phyloP scores from a whole-genome alignment of 2,113 vertebrate species.

The Gnathochromis pfefferi region DNA sequence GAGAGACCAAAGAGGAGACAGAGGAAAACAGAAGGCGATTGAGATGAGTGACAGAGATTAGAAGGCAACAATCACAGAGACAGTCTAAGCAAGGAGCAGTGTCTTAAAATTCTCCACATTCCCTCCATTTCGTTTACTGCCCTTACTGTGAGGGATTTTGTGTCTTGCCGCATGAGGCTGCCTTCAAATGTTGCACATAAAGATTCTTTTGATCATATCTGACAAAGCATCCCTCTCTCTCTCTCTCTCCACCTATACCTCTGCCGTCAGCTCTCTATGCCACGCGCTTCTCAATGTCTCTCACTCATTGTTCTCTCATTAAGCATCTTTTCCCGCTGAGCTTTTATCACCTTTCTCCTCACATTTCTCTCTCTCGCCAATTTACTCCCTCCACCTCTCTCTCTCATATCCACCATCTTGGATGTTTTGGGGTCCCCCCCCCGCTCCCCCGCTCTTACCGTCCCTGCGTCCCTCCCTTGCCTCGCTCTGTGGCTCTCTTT shows the following conservation, averaged over 20 bases:
- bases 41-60: slow-evolving; percentile 7
- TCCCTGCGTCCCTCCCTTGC: neutral
- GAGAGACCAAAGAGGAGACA: neutral
- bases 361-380: neutral
- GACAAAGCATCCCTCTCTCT: neutral
- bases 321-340: neutral
- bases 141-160: neutral
- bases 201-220: slow-evolving; percentile 33
- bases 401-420: neutral
- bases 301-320: neutral
- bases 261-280: neutral
- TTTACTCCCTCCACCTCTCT: neutral
- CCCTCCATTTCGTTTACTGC: neutral
- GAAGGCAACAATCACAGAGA: neutral
- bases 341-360: neutral
- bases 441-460: neutral
- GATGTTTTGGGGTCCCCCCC: fast-evolving
- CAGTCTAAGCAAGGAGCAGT: neutral
- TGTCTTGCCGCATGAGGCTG: neutral
- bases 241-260: neutral
- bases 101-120: neutral
- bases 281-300: neutral
- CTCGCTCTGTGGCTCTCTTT: neutral
- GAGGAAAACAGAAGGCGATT: neutral
- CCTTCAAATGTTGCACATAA: neutral